Percentiles rank a stretch among this genome's conserved stretches.
These are phyloP conservation scores for Microdon myrmicae DNA, from an alignment of 2,888 invertebrate genomes.

Conservation along the genomic window DNA sequence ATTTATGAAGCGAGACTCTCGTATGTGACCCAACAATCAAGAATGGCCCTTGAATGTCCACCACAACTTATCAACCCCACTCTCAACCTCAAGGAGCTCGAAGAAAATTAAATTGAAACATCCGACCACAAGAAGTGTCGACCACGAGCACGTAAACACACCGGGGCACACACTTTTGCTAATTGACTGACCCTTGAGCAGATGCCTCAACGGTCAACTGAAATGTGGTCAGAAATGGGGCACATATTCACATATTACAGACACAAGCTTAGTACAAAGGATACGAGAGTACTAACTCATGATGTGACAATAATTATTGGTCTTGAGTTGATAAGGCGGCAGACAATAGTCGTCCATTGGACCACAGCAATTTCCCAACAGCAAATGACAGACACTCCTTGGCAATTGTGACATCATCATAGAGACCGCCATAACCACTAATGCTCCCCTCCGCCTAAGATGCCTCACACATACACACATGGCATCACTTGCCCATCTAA, in stretches of 20 bases:
- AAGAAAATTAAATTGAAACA: slow-evolving; percentile 52
- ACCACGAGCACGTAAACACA: slow-evolving; percentile 50
- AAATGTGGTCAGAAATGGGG: slow-evolving; percentile 44
- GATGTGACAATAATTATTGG: slow-evolving; percentile 49
- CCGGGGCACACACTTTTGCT: slow-evolving; percentile 51
- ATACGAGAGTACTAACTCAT: slow-evolving; percentile 35
- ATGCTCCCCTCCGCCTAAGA: slow-evolving; percentile 1
- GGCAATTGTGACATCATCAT: slow-evolving; percentile 48
- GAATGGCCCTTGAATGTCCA: too few relatives aligned
- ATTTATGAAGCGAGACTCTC: too few relatives aligned
- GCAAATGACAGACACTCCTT: slow-evolving; percentile 8
- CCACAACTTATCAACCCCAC: too few relatives aligned
- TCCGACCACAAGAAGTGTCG: slow-evolving; percentile 45
- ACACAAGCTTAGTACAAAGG: slow-evolving; percentile 10
- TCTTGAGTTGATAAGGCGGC: slow-evolving; percentile 25
- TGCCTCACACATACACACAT: too few relatives aligned
- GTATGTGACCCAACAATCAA: too few relatives aligned
- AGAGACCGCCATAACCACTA: slow-evolving; percentile 22
- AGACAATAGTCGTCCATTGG: slow-evolving; percentile 34
- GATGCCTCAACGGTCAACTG: slow-evolving; percentile 42
- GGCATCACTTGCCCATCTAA: slow-evolving; percentile 27
- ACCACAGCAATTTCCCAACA: slow-evolving; percentile 35
- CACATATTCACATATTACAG: slow-evolving; percentile 4
- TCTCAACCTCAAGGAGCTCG: slow-evolving; percentile 48
- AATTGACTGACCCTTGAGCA: slow-evolving; percentile 51